Base-by-base conservation (phyloP, 2,113 vertebrate genomes). In the Australoheros scitulus region DNA sequence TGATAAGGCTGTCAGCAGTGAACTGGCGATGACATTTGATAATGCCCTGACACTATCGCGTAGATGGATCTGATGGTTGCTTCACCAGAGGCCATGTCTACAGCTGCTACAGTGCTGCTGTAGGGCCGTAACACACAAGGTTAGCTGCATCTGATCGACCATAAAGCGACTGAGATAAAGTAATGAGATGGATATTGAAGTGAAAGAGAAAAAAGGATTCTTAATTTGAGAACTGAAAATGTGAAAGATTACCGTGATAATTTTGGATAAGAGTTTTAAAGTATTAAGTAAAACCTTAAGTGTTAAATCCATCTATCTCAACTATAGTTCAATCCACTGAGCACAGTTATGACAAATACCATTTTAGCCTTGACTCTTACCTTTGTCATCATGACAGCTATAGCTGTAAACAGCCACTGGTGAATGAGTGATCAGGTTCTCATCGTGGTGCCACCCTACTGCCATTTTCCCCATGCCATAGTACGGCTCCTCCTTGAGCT, bases 391-490 rank as follows among this genome's bases (percentile, higher is more conserved):
- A 84, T 96, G 95, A 87, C 96, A 97, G 95, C 94, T 99, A 65
- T 97, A 97, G 92, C 92, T 99, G 95, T 99, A 99, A 83, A 99
- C 98, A 6, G 97, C 98, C 76, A 99, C 97, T 0, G 97, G 95
- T 0, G 98, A 98, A 87, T 95, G 94, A 47, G 95, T 96, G 88
- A 98, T 95, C 87, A 99, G 95, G 82, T 98, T 99, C 93, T 99
- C 98, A 0, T 99, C 98, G 0, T 99, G 98, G 89, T 99, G 98
- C 98, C 98, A 99, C 87, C 98, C 98, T 82, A 99, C 98, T 0
- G 98, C 98, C 98, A 99, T 98, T 85, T 94, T 97, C 36, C 98
- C 98, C 98, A 99, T 99, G 83, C 97, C 98, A 52, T 98, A 99
- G 86, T 99, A 99, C 0, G 98, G 98, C 24, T 99, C 98, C 83